Conservation (phyloP, 2,113 vertebrate genomes). For the Mobula birostris region DNA sequence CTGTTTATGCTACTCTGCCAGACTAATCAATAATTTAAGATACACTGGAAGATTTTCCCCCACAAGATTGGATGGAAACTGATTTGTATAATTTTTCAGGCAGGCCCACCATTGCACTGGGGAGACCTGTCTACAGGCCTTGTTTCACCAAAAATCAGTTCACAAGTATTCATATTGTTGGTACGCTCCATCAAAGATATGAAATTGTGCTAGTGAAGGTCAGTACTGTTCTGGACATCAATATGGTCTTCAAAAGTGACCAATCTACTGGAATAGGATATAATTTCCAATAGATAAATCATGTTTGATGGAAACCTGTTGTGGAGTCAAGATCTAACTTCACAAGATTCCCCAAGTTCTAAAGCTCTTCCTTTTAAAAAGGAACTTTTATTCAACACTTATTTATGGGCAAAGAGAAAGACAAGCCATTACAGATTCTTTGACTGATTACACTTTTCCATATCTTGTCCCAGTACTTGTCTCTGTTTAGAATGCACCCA, state of each 20-base stretch:
- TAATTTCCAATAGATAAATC: neutral
- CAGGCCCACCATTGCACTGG: neutral
- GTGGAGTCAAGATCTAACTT: neutral
- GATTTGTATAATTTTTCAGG: neutral
- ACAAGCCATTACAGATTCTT: no score
- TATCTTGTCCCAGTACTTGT: no score
- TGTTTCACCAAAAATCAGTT: neutral
- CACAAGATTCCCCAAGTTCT: neutral
- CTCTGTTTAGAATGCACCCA: no score
- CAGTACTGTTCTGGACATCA: neutral
- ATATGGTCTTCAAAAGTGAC: no score
- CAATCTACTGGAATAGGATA: neutral
- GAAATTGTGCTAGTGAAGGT: neutral
- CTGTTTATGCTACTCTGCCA: neutral
- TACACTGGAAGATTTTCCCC: neutral
- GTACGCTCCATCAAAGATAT: neutral
- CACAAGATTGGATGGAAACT: neutral
- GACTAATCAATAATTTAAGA: neutral
- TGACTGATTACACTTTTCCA: no score
- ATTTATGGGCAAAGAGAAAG: no score
- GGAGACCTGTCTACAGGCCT: neutral
- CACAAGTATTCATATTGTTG: neutral
- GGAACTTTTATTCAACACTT: neutral
- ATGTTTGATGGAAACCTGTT: neutral
- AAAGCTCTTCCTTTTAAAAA: neutral